phyloP scores from a whole-genome alignment of 2,113 vertebrate genomes.

The Chascanopsetta lugubris region DNA sequence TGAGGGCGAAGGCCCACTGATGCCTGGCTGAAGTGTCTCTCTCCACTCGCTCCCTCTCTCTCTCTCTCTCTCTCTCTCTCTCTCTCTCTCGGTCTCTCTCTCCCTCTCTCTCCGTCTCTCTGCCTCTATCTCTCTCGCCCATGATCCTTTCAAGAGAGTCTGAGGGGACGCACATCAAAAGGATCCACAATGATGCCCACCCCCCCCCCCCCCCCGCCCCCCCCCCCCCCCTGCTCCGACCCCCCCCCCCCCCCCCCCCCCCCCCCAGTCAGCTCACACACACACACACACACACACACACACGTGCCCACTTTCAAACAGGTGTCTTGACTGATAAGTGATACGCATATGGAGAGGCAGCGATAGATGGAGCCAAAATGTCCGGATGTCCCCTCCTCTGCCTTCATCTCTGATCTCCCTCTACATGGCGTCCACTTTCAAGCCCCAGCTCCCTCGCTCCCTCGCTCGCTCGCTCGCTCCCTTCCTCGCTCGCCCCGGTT shows the following conservation, averaged over 20 bases:
- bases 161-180: slow-evolving; percentile 81
- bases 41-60: slow-evolving; percentile 51
- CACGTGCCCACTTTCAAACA: slow-evolving; percentile 60
- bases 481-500: not conserved
- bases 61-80: slow-evolving; percentile 36
- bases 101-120: no score
- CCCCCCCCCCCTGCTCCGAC: slow-evolving; percentile 66
- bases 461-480: not conserved
- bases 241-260: slow-evolving; percentile 8
- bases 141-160: slow-evolving; percentile 79
- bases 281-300: not conserved
- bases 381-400: slow-evolving; percentile 24
- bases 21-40: slow-evolving; percentile 77
- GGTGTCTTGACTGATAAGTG: slow-evolving; percentile 71
- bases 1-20: slow-evolving; percentile 73
- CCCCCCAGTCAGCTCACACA: no score
- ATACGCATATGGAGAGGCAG: slow-evolving; percentile 44
- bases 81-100: slow-evolving; percentile 33
- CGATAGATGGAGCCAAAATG: slow-evolving; percentile 29
- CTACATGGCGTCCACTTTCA: slow-evolving; percentile 16
- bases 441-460: slow-evolving; percentile 4
- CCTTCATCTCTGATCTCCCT: slow-evolving; percentile 40
- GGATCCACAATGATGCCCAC: slow-evolving; percentile 72
- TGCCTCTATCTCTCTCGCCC: slow-evolving; percentile 38
- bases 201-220: slow-evolving; percentile 60